Evolutionary conservation across 53 echinoderm and acorn worm species (phyloP).

Genomic region (Paracentrotus lividus): DNA sequence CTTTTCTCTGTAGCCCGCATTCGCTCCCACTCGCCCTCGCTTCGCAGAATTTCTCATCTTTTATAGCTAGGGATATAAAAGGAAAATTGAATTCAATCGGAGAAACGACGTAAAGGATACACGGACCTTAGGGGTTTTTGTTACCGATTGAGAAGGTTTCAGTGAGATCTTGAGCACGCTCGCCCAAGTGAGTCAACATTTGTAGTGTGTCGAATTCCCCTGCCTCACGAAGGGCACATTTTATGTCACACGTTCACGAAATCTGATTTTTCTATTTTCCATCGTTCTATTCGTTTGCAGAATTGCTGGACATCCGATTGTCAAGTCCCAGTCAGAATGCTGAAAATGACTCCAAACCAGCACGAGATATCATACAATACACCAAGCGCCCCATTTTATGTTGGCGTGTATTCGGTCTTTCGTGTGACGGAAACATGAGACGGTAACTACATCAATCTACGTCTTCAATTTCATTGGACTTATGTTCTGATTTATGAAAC

Average conservation of each 20-base stretch:
- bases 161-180: slow-evolving; percentile 2
- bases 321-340: no score
- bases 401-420: no score
- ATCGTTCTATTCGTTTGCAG: background rate
- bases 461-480: background rate
- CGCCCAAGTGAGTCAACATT: slow-evolving; percentile 49
- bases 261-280: background rate
- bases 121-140: background rate
- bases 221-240: background rate
- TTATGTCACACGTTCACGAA: background rate
- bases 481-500: background rate
- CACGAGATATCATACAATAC: no score
- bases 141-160: slow-evolving; percentile 3
- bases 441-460: background rate
- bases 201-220: slow-evolving; percentile 36
- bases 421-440: no score
- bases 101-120: slow-evolving; percentile 30
- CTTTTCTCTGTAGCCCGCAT: background rate
- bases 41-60: background rate
- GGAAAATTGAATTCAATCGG: slow-evolving; percentile 28
- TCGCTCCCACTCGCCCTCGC: background rate
- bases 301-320: background rate
- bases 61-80: background rate
- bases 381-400: no score
- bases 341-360: no score